Conservation (phyloP, 2,797 vertebrate genomes). For the Odontamblyopus rebecca region DNA sequence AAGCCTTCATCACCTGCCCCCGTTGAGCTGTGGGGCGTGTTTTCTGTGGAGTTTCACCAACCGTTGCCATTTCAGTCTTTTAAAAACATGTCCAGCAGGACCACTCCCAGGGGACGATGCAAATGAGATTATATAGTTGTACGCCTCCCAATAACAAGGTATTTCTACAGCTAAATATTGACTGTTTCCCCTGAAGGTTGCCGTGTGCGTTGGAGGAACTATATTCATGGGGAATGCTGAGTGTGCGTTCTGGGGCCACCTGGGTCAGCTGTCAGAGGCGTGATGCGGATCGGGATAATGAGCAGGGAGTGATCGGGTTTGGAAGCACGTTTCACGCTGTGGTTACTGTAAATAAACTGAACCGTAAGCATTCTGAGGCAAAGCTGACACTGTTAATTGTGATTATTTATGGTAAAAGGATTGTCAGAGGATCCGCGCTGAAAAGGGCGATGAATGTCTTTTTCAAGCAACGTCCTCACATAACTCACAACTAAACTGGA, state of each 20-base stretch:
- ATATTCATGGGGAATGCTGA: constrained; percentile 21
- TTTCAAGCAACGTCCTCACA: not conserved
- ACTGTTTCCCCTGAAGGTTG: constrained; percentile 48
- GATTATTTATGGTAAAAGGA: constrained; percentile 5
- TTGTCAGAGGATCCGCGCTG: not conserved
- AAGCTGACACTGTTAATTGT: constrained; percentile 11
- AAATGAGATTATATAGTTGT: constrained; percentile 54
- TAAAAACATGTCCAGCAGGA: constrained; percentile 38
- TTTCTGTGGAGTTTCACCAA: constrained; percentile 55
- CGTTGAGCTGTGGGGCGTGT: constrained; percentile 49
- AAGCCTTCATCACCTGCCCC: constrained; percentile 38
- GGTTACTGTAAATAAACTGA: constrained; percentile 4
- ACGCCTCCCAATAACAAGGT: constrained; percentile 48
- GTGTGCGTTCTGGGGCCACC: constrained; percentile 20
- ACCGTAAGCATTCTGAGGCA: not conserved
- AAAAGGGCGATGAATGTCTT: not conserved
- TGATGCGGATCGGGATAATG: constrained; percentile 3
- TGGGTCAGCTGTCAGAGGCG: constrained; percentile 15
- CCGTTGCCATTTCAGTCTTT: constrained; percentile 47
- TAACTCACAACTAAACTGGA: not conserved
- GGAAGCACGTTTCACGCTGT: not conserved
- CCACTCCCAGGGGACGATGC: constrained; percentile 52
- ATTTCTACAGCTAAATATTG: constrained; percentile 49
- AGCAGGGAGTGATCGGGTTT: constrained; percentile 1
- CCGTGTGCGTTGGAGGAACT: constrained; percentile 39